phyloP scores from a whole-genome alignment of 2,888 invertebrate species.

The Platycheirus rosarum region DNA sequence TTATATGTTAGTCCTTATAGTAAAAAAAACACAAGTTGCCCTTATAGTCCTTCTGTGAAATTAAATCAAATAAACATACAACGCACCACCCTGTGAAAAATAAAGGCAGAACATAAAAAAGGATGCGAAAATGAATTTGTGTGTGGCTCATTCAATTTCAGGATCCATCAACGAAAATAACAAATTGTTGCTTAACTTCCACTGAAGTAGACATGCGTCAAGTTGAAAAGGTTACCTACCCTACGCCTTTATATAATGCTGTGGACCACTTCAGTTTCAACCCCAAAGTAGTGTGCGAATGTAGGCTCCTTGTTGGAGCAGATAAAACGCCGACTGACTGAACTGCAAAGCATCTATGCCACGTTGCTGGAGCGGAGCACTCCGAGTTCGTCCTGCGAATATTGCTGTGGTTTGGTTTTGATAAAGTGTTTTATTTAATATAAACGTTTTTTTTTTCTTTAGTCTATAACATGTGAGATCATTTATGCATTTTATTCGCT shows the following conservation, averaged over 20 bases:
- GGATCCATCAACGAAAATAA: slow-evolving; percentile 55
- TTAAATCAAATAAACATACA: neutral
- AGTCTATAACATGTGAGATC: neutral
- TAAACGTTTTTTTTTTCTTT: neutral
- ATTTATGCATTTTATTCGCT: slow-evolving; percentile 21
- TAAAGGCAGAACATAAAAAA: slow-evolving; percentile 24
- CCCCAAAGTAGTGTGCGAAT: slow-evolving; percentile 24
- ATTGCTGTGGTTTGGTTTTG: neutral
- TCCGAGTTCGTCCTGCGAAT: neutral
- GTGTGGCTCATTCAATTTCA: slow-evolving; percentile 67
- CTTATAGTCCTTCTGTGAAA: neutral
- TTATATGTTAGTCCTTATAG: neutral
- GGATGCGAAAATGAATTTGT: slow-evolving; percentile 32
- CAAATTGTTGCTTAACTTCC: slow-evolving; percentile 68
- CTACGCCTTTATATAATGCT: neutral
- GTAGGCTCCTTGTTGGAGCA: slow-evolving; percentile 2
- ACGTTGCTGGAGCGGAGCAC: neutral
- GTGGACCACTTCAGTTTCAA: slow-evolving; percentile 41
- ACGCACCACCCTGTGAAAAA: slow-evolving; percentile 14
- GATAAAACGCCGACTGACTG: neutral
- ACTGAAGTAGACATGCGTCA: slow-evolving; percentile 60
- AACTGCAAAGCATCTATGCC: neutral
- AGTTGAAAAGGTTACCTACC: slow-evolving; percentile 55
- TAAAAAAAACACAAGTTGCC: neutral
- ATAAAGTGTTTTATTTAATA: slow-evolving; percentile 10